phyloP scores from a whole-genome alignment of 1,140 invertebrate species.

The Eupeodes corollae region DNA sequence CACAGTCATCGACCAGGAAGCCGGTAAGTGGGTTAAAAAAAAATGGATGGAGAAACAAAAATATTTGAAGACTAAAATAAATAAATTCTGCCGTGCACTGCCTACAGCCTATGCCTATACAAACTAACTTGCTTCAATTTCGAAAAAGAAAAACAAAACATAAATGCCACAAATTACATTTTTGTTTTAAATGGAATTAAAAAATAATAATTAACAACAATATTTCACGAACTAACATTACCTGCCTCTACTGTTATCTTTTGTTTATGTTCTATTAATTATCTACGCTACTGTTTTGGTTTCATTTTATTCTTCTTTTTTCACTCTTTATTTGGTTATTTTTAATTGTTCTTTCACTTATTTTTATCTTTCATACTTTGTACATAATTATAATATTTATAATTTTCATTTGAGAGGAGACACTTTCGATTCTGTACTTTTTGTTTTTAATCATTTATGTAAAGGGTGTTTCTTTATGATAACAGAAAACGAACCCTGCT shows the following conservation, averaged over 20 bases:
- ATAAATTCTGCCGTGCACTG: too few relatives aligned
- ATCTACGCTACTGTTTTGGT: too few relatives aligned
- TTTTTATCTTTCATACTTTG: too few relatives aligned
- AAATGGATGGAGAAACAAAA: neutral
- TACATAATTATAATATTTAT: too few relatives aligned
- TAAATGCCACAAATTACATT: neutral
- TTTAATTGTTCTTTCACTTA: too few relatives aligned
- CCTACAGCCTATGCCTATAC: neutral
- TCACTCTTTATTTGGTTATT: too few relatives aligned
- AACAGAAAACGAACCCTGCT: neutral
- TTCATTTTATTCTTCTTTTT: too few relatives aligned
- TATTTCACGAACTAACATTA: neutral
- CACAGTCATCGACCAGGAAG: constrained; percentile 46
- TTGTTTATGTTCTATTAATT: neutral
- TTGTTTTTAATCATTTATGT: too few relatives aligned
- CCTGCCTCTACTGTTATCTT: neutral
- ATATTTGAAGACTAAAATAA: neutral
- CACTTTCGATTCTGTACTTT: too few relatives aligned
- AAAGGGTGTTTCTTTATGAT: neutral
- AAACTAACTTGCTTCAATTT: neutral
- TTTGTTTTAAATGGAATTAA: too few relatives aligned
- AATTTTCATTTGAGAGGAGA: too few relatives aligned
- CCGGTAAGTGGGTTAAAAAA: constrained; percentile 30
- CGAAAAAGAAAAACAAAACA: neutral
- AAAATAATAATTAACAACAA: neutral